Base-by-base conservation (phyloP, 1,140 invertebrate genomes). In the Leptonema lineaticorne region DNA sequence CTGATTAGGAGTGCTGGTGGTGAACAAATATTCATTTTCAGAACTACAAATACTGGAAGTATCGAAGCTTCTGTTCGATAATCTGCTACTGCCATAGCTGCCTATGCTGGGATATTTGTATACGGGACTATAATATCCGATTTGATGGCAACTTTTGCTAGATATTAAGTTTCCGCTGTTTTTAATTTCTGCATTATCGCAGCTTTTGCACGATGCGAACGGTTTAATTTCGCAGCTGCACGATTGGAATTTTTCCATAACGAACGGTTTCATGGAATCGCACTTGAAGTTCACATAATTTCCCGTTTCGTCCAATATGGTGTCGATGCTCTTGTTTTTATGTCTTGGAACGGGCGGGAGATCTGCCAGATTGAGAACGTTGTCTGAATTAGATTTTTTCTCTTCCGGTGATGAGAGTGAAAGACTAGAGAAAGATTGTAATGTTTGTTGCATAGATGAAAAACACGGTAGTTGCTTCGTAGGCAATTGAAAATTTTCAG, bases 61-160 rank as follows among this genome's bases (percentile, higher is more conserved):
- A 37, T 73, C 71, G 28, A 68, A 73, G 53, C 69, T 69, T 57
- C 65, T 73, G 27, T 24, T 50, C 11, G 71, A 72, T 29, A 59
- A 58, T 33, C 67, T 57, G 30, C 65, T 59, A 2, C 41, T 76
- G 59, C 74, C 76, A 69, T 80, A 81, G 67, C 78, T 81, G 59
- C 75, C 77, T 68, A 83, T 82, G 69, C 78, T 83, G n/a, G 81
- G 80, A 69, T 79, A 83, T 70, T 82, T 82, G 69, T 83, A 83
- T 9, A 83, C 81, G 24, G 81, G 81, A 72, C 77, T 81, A 75
- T 83, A 83, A 73, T 77, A 76, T 71, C 75, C 74, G 18, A 73
- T 73, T 57, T 73, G 71, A 58, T 73, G 71, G 58, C 71, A 73
- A 56, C 71, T 73, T 50, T 73, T 73, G 30, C 71, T 73, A 14